Evolutionary conservation across 2,797 vertebrate genomes (phyloP).

Genomic region (Xenopus petersii): DNA sequence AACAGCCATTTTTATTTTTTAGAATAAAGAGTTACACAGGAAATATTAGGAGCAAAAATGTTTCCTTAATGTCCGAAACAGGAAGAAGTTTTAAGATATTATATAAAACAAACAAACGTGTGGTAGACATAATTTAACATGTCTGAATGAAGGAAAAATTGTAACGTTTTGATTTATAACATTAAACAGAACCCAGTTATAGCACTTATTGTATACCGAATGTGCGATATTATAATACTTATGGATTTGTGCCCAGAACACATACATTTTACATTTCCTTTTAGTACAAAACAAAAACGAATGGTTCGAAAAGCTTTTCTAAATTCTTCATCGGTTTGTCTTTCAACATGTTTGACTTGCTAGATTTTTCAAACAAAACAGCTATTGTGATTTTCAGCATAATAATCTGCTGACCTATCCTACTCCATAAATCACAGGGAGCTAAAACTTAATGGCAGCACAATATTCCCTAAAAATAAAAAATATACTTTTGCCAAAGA

Average conservation of each 20-base stretch:
- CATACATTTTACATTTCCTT: slow-evolving; percentile 54
- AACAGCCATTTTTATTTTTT: too few relatives aligned
- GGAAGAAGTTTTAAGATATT: slow-evolving; percentile 44
- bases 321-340: slow-evolving; percentile 58
- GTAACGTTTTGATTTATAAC: slow-evolving; percentile 56
- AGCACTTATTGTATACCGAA: slow-evolving; percentile 55
- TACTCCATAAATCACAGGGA: slow-evolving; percentile 57
- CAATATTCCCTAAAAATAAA: slow-evolving; percentile 49
- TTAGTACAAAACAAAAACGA: slow-evolving; percentile 52
- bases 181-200: slow-evolving; percentile 53
- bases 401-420: slow-evolving; percentile 54
- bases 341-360: slow-evolving; percentile 59
- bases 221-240: slow-evolving; percentile 54
- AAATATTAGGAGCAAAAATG: slow-evolving; percentile 5
- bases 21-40: slow-evolving; percentile 7
- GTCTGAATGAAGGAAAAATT: slow-evolving; percentile 36
- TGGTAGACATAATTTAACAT: slow-evolving; percentile 40
- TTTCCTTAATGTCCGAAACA: slow-evolving; percentile 8
- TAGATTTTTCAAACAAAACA: slow-evolving; percentile 55
- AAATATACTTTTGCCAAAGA: slow-evolving; percentile 26
- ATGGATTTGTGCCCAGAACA: slow-evolving; percentile 54
- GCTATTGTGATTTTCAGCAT: slow-evolving; percentile 54
- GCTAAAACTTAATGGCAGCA: slow-evolving; percentile 51
- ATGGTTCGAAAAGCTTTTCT: slow-evolving; percentile 49
- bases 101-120: slow-evolving; percentile 48